phyloP scores from a whole-genome alignment of 2,797 vertebrate genomes.

The Mormyrus hasselquistii region DNA sequence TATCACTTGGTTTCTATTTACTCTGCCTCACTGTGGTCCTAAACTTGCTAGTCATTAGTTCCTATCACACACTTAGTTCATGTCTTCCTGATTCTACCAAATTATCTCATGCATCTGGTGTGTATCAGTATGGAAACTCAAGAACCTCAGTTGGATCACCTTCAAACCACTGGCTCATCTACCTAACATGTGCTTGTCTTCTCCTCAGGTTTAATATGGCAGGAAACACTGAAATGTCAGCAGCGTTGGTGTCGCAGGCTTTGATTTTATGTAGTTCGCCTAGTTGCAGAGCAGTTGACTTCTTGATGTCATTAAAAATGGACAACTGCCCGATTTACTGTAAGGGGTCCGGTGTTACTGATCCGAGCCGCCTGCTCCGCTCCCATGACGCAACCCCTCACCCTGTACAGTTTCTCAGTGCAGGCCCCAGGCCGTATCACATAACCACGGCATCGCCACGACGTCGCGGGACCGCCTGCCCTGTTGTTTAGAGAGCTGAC shows the following conservation, averaged over 20 bases:
- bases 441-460: neutral
- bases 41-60: neutral
- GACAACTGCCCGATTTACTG: neutral
- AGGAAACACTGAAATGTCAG: neutral
- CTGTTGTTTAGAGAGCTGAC: neutral
- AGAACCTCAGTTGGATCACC: neutral
- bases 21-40: neutral
- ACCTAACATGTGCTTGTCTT: neutral
- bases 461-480: neutral
- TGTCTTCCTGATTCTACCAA: neutral
- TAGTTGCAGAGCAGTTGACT: neutral
- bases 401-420: neutral
- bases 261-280: neutral
- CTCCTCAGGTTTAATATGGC: neutral
- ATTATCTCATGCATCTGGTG: neutral
- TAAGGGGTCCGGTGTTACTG: slow-evolving; percentile 1
- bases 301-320: neutral
- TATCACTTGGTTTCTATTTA: neutral
- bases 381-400: neutral
- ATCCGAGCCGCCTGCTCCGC: neutral
- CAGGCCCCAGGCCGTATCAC: neutral
- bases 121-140: neutral
- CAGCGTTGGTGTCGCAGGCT: neutral
- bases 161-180: neutral
- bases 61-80: neutral